Evolutionary conservation across 1,140 invertebrate genomes (phyloP).

Genomic region (Hypsibius dujardini): DNA sequence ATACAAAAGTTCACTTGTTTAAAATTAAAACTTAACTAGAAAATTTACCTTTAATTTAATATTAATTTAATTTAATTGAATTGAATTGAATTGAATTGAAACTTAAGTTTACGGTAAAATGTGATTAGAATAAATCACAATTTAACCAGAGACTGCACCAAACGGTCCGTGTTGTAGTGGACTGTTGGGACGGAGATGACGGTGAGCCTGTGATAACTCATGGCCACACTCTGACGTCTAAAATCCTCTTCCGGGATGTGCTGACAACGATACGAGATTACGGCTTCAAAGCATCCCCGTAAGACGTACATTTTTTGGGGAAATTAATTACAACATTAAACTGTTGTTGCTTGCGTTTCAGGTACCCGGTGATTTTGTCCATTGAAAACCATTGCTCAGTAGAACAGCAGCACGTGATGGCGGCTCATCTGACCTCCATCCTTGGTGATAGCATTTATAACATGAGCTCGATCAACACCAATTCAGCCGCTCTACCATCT

Average conservation of each 20-base stretch:
- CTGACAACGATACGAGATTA: conserved; percentile 35
- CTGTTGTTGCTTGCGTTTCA: conserved; percentile 24
- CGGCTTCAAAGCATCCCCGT: conserved; percentile 34
- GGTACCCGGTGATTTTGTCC: conserved; percentile 41
- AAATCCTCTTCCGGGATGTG: conserved; percentile 40
- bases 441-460: conserved; percentile 31
- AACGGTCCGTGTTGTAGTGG: not conserved
- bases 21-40: not conserved
- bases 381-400: conserved; percentile 42
- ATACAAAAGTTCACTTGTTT: not conserved
- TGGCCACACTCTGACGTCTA: conserved; percentile 41
- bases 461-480: too few species aligned
- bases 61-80: not conserved
- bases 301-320: conserved; percentile 26
- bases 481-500: too few species aligned
- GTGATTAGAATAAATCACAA: not conserved
- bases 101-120: not conserved
- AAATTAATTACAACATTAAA: too few species aligned
- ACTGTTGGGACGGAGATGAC: conserved; percentile 37
- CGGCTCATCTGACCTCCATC: conserved; percentile 36
- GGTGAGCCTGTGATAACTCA: conserved; percentile 41
- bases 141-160: not conserved
- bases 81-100: not conserved
- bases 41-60: not conserved
- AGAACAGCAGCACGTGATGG: conserved; percentile 39